Evolutionary conservation across 2,888 invertebrate species (phyloP), one percentile per base, ranked within the genome.

Genomic region (Drosophila aldrichi): DNA sequence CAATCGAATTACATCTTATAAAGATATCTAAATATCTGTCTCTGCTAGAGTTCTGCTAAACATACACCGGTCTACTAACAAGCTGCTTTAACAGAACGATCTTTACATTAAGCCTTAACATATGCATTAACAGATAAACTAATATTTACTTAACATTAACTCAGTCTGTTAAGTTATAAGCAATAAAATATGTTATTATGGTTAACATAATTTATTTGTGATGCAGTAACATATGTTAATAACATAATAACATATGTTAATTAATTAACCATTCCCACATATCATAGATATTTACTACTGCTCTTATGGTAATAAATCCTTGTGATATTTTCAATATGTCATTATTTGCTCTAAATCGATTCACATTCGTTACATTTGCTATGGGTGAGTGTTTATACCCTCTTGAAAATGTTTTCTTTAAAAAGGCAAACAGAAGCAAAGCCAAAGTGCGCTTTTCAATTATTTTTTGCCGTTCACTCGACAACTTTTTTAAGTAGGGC

Each of bases 401-500:
- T 20, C 29, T 46, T 18, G 41, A 18, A 51, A 60, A 36, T 70
- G 70, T 64, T 65, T 62, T 48, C 44, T 38, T 52, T 60, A 43
- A 75, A 79, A 75, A 63, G 34, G 41, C 76, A 70, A 77, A 70
- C 68, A 67, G 70, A 69, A 52, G 32, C 51, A 58, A 64, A 55
- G 64, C 64, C 59, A 66, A 74, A 86, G 83, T 82, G 63, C 69
- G 83, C 62, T 88, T 72, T 81, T 84, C 87, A 87, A 87, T 84
- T 84, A 89, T 87, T 87, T 77, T 86, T 75, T 82, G 77, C 70
- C 73, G 70, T 79, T 73, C 83, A 80, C 71, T 86, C 74, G 73
- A 75, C 77, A 70, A 76, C 66, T 81, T 82, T 75, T 70, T 57
- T 64, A 68, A 70, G 70, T 60, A 60, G 44, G 64, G 52, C 70